Percentiles rank a stretch among this genome's conserved stretches.
Conservation (phyloP, 2,888 invertebrate species). For the Cataglyphis rosenhaueri region DNA sequence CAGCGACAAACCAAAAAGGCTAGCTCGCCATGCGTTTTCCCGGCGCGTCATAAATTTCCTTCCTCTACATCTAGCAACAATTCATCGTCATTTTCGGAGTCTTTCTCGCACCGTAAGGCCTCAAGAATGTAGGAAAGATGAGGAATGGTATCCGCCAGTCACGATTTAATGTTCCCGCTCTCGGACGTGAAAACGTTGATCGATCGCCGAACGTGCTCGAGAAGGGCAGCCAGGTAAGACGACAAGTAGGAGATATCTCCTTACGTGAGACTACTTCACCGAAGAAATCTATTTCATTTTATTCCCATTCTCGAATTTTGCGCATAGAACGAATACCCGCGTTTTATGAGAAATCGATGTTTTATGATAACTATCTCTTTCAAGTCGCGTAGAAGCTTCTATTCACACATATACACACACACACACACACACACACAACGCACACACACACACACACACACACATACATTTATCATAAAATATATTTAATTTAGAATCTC, state of each 20-base stretch:
- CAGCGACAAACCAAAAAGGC: constrained; percentile 46
- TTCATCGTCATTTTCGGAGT: constrained; percentile 60
- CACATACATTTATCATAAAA: background rate
- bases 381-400: background rate
- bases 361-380: background rate
- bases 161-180: constrained; percentile 61
- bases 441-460: too few relatives aligned
- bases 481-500: background rate
- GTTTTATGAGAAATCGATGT: background rate
- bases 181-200: constrained; percentile 59
- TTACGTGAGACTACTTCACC: constrained; percentile 50
- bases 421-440: too few relatives aligned
- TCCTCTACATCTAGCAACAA: constrained; percentile 55
- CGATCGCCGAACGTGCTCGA: constrained; percentile 57
- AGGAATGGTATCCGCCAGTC: constrained; percentile 61
- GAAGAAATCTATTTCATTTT: constrained; percentile 68
- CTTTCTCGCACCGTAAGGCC: constrained; percentile 54
- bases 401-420: too few relatives aligned
- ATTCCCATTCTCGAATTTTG: constrained; percentile 54
- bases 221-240: constrained; percentile 45
- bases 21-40: constrained; percentile 22
- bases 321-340: background rate
- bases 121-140: constrained; percentile 56
- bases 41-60: constrained; percentile 49
- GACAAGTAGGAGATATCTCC: constrained; percentile 51